Percentiles rank a stretch among this genome's conserved stretches.
These are phyloP conservation scores for Pantherophis guttatus DNA, from an alignment of 2,113 vertebrate species.

Conservation along the genomic window DNA sequence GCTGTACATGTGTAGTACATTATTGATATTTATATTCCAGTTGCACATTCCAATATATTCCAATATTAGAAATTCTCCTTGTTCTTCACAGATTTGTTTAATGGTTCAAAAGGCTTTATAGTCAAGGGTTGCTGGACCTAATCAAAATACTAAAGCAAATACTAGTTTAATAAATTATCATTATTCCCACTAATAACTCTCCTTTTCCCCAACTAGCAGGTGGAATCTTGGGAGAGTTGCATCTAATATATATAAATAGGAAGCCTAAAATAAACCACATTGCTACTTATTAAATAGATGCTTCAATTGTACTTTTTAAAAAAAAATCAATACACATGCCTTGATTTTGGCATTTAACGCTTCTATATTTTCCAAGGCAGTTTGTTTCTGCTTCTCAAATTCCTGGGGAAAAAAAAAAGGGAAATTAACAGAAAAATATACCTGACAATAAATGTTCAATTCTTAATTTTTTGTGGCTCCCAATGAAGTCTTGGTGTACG, in stretches of 20 bases:
- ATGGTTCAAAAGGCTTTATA: not conserved
- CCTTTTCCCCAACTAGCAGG: not conserved
- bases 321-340: constrained; percentile 34
- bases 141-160: not conserved
- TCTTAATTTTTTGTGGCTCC: not conserved
- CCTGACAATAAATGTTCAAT: not conserved
- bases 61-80: not conserved
- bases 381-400: constrained; percentile 52
- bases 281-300: not conserved
- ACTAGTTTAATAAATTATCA: not conserved
- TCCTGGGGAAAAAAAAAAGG: constrained; percentile 34
- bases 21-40: not conserved
- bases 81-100: not conserved
- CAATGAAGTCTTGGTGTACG: not conserved
- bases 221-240: not conserved
- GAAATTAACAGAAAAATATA: not conserved
- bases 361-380: constrained; percentile 26
- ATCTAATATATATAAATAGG: not conserved
- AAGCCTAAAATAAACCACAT: not conserved
- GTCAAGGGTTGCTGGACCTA: not conserved
- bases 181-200: not conserved
- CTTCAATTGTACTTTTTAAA: not conserved
- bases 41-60: not conserved
- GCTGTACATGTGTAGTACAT: not conserved
- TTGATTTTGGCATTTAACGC: constrained; percentile 40